phyloP scores from a whole-genome alignment of 2,888 invertebrate genomes.

The Zaprionus bogoriensis region DNA sequence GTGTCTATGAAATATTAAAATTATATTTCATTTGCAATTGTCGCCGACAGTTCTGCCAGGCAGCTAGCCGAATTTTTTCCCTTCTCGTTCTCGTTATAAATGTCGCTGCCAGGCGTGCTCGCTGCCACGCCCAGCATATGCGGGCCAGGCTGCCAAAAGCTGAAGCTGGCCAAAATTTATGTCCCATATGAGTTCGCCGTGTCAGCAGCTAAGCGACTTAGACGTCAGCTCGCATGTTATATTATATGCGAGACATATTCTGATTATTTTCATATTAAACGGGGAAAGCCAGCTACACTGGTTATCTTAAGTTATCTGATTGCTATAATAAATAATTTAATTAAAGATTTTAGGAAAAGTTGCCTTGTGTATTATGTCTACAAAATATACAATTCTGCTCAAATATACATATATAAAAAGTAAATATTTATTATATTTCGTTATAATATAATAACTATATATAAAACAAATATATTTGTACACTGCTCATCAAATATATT shows the following conservation, averaged over 20 bases:
- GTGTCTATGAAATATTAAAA: constrained; percentile 74
- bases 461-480: no score
- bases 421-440: no score
- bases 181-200: constrained; percentile 51
- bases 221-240: constrained; percentile 24
- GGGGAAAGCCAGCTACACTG: not conserved
- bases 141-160: constrained; percentile 13
- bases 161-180: constrained; percentile 58
- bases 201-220: constrained; percentile 65
- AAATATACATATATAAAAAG: no score
- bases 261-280: constrained; percentile 13
- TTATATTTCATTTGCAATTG: constrained; percentile 78
- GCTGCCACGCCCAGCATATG: constrained; percentile 50
- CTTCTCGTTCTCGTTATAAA: constrained; percentile 54
- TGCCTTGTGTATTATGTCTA: no score
- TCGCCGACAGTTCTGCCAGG: constrained; percentile 58
- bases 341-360: no score
- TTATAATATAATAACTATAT: no score
- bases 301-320: no score
- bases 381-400: no score
- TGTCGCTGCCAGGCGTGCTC: constrained; percentile 53
- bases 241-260: constrained; percentile 57
- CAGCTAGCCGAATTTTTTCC: constrained; percentile 25
- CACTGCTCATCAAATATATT: no score
- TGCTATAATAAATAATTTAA: no score